Percentiles rank a stretch among this genome's conserved stretches.
phyloP scores from a whole-genome alignment of 1,140 invertebrate genomes.

The Zeugodacus cucurbitae region DNA sequence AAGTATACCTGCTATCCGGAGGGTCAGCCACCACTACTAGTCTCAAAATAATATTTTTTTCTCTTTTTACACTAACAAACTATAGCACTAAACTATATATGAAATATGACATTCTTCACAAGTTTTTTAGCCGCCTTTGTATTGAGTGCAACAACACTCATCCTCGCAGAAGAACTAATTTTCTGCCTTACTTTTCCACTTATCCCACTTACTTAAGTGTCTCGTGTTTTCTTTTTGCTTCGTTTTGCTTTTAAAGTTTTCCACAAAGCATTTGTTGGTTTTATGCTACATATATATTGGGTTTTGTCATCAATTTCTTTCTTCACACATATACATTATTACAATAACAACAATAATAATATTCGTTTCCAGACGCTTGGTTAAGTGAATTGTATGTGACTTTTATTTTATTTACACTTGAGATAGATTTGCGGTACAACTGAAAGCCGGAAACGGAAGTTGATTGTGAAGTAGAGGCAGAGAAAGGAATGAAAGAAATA shows the following conservation, averaged over 20 bases:
- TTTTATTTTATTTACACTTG: slow-evolving; percentile 22
- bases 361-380: background rate
- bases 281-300: background rate
- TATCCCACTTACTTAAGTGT: background rate
- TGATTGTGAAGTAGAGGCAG: background rate
- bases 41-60: background rate
- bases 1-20: no score
- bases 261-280: background rate
- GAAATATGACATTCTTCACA: background rate
- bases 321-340: background rate
- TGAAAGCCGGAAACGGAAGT: background rate
- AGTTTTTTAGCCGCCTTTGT: background rate
- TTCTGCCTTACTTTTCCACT: slow-evolving; percentile 3
- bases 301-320: background rate
- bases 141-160: background rate
- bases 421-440: background rate
- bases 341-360: background rate
- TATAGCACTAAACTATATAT: background rate
- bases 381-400: slow-evolving; percentile 1
- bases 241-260: background rate
- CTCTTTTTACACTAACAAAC: background rate
- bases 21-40: background rate
- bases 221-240: background rate
- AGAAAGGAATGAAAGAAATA: background rate
- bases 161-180: background rate